A percentile compares a stretch with the other conserved stretches of the same genome.
These are phyloP conservation scores for Scaptomyza cyrtandrae DNA, from an alignment of 2,888 invertebrate species.

Conservation along the genomic window DNA sequence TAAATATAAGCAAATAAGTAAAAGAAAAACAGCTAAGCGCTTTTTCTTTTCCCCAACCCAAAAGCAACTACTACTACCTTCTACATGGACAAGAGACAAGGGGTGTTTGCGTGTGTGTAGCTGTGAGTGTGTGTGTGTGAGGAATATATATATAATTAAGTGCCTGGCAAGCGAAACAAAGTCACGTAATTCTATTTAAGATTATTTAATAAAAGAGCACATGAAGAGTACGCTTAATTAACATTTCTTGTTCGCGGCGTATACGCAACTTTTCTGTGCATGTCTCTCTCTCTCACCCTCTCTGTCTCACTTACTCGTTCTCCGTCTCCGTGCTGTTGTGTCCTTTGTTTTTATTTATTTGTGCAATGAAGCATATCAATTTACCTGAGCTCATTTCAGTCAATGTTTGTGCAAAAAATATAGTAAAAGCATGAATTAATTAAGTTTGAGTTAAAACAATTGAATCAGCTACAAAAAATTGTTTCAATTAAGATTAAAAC, in stretches of 20 bases:
- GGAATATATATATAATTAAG: constrained; percentile 57
- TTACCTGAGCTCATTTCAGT: constrained; percentile 33
- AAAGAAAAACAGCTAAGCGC: constrained; percentile 61
- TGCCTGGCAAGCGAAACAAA: constrained; percentile 64
- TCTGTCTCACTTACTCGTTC: no score
- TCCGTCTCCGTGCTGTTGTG: neutral
- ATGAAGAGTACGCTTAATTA: constrained; percentile 58
- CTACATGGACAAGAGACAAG: constrained; percentile 25
- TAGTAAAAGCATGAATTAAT: constrained; percentile 36
- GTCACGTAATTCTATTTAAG: constrained; percentile 75
- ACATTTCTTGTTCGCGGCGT: constrained; percentile 54
- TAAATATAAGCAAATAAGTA: constrained; percentile 65
- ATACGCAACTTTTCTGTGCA: constrained; percentile 44
- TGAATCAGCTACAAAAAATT: neutral
- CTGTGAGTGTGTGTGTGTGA: constrained; percentile 5
- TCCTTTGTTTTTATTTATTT: constrained; percentile 34
- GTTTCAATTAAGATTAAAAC: constrained; percentile 16
- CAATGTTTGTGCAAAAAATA: constrained; percentile 20
- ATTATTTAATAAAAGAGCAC: constrained; percentile 65
- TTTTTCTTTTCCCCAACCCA: constrained; percentile 14
- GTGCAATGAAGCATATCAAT: constrained; percentile 26
- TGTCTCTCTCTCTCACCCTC: neutral
- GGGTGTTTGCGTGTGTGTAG: constrained; percentile 32
- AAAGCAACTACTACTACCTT: constrained; percentile 21
- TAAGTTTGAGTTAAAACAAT: constrained; percentile 31